Evolutionary conservation across 2,888 invertebrate genomes (phyloP), one percentile per base, ranked within the genome.

Genomic region (Odontocolon sp.): DNA sequence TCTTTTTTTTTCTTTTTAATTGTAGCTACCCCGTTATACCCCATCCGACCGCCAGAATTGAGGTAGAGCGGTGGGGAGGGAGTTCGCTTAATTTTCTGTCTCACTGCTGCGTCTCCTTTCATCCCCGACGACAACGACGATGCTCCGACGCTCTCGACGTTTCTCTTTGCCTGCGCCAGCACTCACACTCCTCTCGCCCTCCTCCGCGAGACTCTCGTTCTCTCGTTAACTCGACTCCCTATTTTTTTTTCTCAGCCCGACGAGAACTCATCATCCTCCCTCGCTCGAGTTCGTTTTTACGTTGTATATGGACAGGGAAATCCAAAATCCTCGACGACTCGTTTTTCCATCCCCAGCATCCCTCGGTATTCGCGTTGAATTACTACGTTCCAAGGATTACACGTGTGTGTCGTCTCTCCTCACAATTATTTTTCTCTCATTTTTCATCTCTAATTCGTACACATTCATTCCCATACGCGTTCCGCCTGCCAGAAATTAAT

Each of bases 51-150:
- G 26, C 59, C 16, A 18, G 14, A 1, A 36, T 2, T 28, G 31
- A 54, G 23, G 21, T 9, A 23, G 11, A 38, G 28, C 42, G 33
- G 45, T 61, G 61, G 52, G 57, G 54, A 61, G 52, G 56, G 52
- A 68, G n/a, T n/a, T 59, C 74, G 50, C 64, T 63, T 57, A n/a
- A 68, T 63, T 59, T 73, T 47, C 16, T 52, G 31, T 52, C n/a
- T 21, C 57, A 11, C 57, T 21, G n/a, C 38, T 23, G 66, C 23
- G 16, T 64, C 50, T 47, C 31, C 56, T 54, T 38, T 38, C 56
- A 64, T 64, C 38, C 54, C 31, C 9, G 6, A 14, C 57, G 42
- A 66, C 38, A 11, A 45, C 50, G 31, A 23, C 45, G 67, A 42
- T 31, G 42, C 26, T 45, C 33, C n/a, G 21, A 26, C 28, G 21